phyloP scores from a whole-genome alignment of 2,888 invertebrate species.

The Caenorhabditis wallacei region DNA sequence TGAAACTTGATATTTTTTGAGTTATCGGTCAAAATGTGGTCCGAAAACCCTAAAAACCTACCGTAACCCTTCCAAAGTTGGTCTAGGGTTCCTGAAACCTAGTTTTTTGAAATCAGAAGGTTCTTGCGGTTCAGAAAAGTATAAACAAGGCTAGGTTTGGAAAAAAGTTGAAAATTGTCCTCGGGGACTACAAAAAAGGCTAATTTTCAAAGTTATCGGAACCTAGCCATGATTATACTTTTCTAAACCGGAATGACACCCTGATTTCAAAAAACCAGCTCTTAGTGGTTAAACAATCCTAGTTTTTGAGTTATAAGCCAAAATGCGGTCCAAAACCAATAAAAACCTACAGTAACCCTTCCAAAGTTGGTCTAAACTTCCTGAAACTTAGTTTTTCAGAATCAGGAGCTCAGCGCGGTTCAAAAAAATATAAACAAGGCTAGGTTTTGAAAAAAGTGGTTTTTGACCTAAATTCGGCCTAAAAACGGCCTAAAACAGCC shows the following conservation, averaged over 20 bases:
- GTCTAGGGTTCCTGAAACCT: neutral
- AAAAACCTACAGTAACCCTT: neutral
- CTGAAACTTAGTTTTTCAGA: neutral
- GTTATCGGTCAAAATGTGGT: too few relatives aligned
- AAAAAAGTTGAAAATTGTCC: neutral
- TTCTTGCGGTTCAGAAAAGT: neutral
- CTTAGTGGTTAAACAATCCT: too few relatives aligned
- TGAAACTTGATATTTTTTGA: too few relatives aligned
- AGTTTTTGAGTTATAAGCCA: too few relatives aligned
- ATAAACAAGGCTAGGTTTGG: neutral
- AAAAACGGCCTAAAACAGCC: too few relatives aligned
- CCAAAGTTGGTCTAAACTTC: neutral
- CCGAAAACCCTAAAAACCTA: neutral
- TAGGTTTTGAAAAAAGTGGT: neutral
- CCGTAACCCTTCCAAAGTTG: neutral
- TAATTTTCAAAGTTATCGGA: too few relatives aligned
- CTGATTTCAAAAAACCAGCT: too few relatives aligned
- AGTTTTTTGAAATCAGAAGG: neutral
- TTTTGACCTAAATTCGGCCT: neutral
- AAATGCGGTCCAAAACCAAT: too few relatives aligned
- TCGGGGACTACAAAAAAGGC: neutral
- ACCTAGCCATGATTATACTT: too few relatives aligned
- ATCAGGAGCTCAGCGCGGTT: neutral
- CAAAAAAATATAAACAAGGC: neutral
- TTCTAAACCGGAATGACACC: too few relatives aligned